phyloP scores from a whole-genome alignment of 2,113 vertebrate genomes.

The Gobiocypris rarus region DNA sequence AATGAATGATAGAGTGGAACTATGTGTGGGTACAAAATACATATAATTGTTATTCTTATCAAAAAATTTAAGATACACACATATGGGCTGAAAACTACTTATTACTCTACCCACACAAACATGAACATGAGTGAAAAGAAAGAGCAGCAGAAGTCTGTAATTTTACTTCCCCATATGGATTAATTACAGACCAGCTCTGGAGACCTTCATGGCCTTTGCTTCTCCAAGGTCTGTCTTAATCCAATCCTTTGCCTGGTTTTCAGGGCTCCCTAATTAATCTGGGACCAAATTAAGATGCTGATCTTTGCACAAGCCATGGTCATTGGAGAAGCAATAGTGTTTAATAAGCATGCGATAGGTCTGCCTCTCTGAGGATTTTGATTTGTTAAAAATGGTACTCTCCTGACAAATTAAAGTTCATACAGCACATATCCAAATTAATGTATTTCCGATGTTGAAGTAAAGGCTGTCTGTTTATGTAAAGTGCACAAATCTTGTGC shows the following conservation, averaged over 20 bases:
- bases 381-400: not conserved
- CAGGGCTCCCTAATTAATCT: slow-evolving; percentile 65
- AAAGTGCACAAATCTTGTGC: not conserved
- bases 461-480: not conserved
- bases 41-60: slow-evolving; percentile 5
- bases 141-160: slow-evolving; percentile 55
- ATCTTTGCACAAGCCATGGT: slow-evolving; percentile 53
- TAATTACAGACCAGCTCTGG: slow-evolving; percentile 66
- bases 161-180: slow-evolving; percentile 68
- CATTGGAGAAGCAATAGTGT: slow-evolving; percentile 46
- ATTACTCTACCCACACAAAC: slow-evolving; percentile 59
- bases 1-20: not conserved
- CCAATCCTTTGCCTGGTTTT: slow-evolving; percentile 51
- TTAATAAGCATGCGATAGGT: slow-evolving; percentile 58
- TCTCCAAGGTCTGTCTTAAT: slow-evolving; percentile 50
- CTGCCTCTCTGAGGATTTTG: slow-evolving; percentile 53
- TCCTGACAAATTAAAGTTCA: slow-evolving; percentile 35
- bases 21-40: not conserved
- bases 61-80: slow-evolving; percentile 52
- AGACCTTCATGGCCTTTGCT: slow-evolving; percentile 62
- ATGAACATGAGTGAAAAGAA: slow-evolving; percentile 52
- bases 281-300: slow-evolving; percentile 65
- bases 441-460: not conserved
- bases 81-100: slow-evolving; percentile 65
- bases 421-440: not conserved